A percentile compares a stretch with the other conserved stretches of the same genome.
phyloP scores from a whole-genome alignment of 2,888 invertebrate species.

The Cecidostiba fungosa region DNA sequence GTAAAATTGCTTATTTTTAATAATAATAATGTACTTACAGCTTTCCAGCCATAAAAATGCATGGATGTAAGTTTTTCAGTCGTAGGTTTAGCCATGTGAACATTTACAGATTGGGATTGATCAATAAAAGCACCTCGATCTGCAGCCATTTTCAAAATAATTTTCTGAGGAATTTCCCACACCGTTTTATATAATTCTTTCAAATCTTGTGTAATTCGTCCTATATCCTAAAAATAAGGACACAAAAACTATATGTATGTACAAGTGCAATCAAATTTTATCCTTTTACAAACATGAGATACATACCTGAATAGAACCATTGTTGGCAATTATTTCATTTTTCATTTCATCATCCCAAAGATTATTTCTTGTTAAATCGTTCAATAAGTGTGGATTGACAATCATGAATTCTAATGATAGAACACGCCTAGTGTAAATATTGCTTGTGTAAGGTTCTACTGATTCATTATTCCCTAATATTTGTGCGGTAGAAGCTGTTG shows the following conservation, averaged over 20 bases:
- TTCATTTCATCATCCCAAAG: constrained; percentile 98
- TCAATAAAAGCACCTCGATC: constrained; percentile 99
- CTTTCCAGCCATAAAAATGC: constrained; percentile 99
- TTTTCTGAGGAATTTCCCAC: constrained; percentile 98
- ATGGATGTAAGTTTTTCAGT: constrained; percentile 97
- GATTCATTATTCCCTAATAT: constrained; percentile 99
- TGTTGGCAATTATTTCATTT: constrained; percentile 93
- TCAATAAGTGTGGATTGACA: constrained; percentile 97
- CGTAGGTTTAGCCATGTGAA: constrained; percentile 97
- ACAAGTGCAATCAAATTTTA: background rate
- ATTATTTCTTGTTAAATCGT: constrained; percentile 94
- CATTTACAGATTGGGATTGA: constrained; percentile 98
- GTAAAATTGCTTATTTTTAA: background rate
- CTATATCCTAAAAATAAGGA: constrained; percentile 84
- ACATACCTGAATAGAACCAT: constrained; percentile 92
- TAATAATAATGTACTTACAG: constrained; percentile 79
- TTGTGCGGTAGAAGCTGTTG: constrained; percentile 99
- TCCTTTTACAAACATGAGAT: constrained; percentile 4
- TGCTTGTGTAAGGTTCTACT: constrained; percentile 98
- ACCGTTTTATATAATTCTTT: constrained; percentile 96
- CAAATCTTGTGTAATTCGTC: constrained; percentile 90
- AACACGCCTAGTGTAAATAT: constrained; percentile 96
- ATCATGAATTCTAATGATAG: constrained; percentile 97
- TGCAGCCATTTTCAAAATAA: constrained; percentile 97
- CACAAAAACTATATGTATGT: constrained; percentile 28